A percentile compares a stretch with the other conserved stretches of the same genome.
phyloP scores from a whole-genome alignment of 2,888 invertebrate species.

The Cantharis rustica region DNA sequence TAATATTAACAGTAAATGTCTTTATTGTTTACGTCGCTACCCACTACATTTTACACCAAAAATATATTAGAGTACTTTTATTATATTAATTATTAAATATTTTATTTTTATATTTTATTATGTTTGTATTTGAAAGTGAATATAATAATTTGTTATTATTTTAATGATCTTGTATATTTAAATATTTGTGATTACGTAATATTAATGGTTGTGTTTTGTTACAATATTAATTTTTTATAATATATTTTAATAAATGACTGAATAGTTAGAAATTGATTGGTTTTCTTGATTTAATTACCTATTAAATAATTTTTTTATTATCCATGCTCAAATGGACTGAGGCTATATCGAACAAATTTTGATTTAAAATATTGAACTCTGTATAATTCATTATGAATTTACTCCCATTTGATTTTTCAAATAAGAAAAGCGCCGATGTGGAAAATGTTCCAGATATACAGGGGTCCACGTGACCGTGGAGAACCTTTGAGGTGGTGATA shows the following conservation, averaged over 20 bases:
- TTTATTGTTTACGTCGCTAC: not conserved
- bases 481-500: too few species aligned
- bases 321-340: too few species aligned
- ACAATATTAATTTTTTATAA: not conserved
- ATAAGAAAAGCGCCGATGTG: too few species aligned
- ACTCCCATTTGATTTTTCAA: too few species aligned
- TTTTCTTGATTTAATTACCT: not conserved
- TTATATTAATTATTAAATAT: not conserved
- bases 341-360: too few species aligned
- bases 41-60: not conserved
- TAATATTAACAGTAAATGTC: not conserved
- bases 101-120: not conserved
- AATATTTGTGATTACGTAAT: not conserved
- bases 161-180: not conserved
- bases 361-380: too few species aligned
- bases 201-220: not conserved
- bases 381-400: too few species aligned
- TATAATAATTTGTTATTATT: not conserved
- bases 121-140: not conserved
- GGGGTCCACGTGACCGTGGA: too few species aligned
- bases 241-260: not conserved
- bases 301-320: too few species aligned
- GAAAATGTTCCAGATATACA: too few species aligned
- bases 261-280: not conserved
- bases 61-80: not conserved